phyloP scores from a whole-genome alignment of 2,113 vertebrate genomes.

The Paramormyrops kingsleyae region DNA sequence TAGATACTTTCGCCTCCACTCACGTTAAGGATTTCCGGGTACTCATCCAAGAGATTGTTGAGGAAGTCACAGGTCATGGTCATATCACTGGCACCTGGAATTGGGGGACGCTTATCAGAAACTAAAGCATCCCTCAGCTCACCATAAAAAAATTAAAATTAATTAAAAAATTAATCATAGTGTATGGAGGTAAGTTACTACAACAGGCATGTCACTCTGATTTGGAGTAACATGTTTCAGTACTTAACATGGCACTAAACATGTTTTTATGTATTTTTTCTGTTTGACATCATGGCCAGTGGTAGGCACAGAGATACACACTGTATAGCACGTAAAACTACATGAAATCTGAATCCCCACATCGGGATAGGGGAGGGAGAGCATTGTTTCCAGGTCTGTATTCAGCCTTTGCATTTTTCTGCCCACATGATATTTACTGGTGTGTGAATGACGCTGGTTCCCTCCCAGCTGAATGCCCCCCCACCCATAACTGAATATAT shows the following conservation, averaged over 20 bases:
- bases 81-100: conserved; percentile 47
- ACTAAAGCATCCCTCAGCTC: neutral
- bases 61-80: conserved; percentile 57
- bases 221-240: neutral
- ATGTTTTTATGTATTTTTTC: neutral
- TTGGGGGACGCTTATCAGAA: neutral
- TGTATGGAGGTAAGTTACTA: neutral
- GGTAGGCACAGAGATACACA: neutral
- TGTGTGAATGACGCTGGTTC: neutral
- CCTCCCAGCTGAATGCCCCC: neutral
- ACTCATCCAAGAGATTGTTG: conserved; percentile 51
- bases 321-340: neutral
- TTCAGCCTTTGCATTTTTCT: neutral
- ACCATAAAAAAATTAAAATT: too few relatives aligned
- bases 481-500: neutral
- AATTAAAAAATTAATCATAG: neutral
- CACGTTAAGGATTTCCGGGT: conserved; percentile 50
- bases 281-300: neutral
- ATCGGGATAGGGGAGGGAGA: neutral
- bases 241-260: neutral
- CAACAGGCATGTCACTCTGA: neutral
- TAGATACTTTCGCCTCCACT: conserved; percentile 21
- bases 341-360: neutral
- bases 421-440: neutral
- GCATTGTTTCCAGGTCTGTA: neutral